Conservation (phyloP, 2,113 vertebrate species). For the Carollia perspicillata region DNA sequence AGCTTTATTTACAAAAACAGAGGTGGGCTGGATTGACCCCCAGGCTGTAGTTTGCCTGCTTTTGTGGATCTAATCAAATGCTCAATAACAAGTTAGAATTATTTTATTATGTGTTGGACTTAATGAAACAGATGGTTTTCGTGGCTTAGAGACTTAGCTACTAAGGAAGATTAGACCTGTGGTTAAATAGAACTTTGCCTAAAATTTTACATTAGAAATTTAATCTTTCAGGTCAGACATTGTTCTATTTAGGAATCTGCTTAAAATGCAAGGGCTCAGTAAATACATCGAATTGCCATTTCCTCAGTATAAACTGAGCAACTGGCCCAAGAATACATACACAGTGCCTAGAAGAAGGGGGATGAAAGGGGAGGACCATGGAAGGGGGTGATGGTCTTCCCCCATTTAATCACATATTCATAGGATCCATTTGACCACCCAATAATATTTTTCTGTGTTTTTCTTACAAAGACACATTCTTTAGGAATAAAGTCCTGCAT, state of each 20-base stretch:
- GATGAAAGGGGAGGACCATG: background rate
- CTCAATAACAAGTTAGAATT: background rate
- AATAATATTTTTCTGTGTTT: background rate
- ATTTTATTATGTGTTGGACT: background rate
- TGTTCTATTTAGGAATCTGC: background rate
- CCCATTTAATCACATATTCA: background rate
- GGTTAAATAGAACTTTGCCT: background rate
- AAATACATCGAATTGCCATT: background rate
- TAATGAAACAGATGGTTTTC: background rate
- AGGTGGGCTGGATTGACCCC: background rate
- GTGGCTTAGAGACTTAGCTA: background rate
- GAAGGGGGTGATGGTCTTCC: background rate
- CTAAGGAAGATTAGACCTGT: background rate
- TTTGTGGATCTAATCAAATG: background rate
- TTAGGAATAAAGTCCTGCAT: background rate
- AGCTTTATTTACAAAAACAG: slow-evolving; percentile 50
- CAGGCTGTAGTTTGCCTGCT: background rate
- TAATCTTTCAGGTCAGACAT: background rate
- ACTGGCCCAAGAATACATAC: background rate
- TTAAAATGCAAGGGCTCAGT: background rate
- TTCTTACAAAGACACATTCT: background rate
- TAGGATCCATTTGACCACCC: background rate
- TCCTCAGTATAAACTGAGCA: background rate
- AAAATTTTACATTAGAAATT: background rate
- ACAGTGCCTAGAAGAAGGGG: background rate